Percentiles rank a stretch among this genome's conserved stretches.
phyloP scores from a whole-genome alignment of 2,797 vertebrate species.

The Neoniphon sammara region DNA sequence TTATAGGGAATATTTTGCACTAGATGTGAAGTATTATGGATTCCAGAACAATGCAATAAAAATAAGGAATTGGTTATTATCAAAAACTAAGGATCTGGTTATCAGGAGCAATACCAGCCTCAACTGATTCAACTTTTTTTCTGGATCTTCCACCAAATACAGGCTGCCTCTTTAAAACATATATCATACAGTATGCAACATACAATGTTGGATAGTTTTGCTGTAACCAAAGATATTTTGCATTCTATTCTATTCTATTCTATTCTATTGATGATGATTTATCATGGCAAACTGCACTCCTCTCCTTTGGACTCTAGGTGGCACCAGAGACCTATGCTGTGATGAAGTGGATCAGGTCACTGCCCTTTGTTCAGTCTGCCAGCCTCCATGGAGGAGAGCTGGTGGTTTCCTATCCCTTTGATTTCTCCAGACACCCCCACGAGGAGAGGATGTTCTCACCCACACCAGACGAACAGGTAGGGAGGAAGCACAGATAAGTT shows the following conservation, averaged over 20 bases:
- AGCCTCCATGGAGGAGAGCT: slow-evolving; percentile 97
- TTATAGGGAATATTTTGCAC: too few species aligned
- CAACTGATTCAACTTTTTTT: too few species aligned
- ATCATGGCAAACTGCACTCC: background rate
- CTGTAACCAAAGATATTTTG: too few species aligned
- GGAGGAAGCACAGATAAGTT: background rate
- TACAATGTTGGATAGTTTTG: too few species aligned
- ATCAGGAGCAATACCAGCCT: too few species aligned
- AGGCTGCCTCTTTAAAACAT: too few species aligned
- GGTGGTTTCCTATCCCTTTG: slow-evolving; percentile 95
- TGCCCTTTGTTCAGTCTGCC: slow-evolving; percentile 94
- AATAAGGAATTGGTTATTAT: too few species aligned
- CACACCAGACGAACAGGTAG: slow-evolving; percentile 95
- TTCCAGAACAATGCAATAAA: too few species aligned
- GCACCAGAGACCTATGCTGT: slow-evolving; percentile 96
- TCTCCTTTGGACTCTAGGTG: slow-evolving; percentile 81
- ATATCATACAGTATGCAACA: too few species aligned
- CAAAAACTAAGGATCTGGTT: too few species aligned
- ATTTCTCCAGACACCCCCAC: slow-evolving; percentile 89
- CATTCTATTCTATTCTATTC: background rate
- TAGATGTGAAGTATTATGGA: too few species aligned
- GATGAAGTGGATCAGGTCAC: slow-evolving; percentile 93
- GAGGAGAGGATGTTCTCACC: slow-evolving; percentile 94
- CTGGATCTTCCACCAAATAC: too few species aligned
- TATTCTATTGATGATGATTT: background rate